Evolutionary conservation across 2,113 vertebrate genomes (phyloP).

Genomic region (Corapipo altera): DNA sequence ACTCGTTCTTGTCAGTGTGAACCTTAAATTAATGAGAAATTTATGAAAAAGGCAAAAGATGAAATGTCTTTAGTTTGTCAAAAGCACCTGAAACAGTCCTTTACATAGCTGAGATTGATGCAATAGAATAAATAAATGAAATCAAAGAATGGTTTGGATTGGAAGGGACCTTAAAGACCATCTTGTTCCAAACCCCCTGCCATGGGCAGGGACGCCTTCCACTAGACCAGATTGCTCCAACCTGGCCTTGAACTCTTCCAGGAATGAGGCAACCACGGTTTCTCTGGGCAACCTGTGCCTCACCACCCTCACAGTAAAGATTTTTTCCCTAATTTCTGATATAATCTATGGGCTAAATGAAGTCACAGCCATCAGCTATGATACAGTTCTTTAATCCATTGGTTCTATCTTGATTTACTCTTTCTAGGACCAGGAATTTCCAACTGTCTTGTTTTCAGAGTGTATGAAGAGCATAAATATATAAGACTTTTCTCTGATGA

Average conservation of each 20-base stretch:
- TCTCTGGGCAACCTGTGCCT: background rate
- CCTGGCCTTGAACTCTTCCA: background rate
- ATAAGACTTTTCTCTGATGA: background rate
- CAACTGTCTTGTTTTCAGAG: background rate
- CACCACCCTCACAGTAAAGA: accelerated
- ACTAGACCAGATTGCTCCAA: background rate
- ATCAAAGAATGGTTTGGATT: background rate
- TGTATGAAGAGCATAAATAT: background rate
- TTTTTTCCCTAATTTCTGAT: background rate
- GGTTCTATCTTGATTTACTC: background rate
- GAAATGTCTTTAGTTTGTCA: background rate
- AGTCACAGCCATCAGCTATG: accelerated
- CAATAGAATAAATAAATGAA: background rate
- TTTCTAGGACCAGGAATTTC: background rate
- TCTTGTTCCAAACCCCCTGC: accelerated
- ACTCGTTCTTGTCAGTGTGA: background rate
- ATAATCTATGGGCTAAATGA: background rate
- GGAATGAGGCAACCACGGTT: background rate
- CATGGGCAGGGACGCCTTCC: background rate
- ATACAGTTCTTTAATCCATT: background rate
- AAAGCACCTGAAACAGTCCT: background rate
- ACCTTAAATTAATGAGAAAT: background rate
- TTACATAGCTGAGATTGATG: background rate
- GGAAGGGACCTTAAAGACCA: background rate
- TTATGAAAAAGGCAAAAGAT: background rate